Percentiles rank a stretch among this genome's conserved stretches.
Evolutionary conservation across 2,797 vertebrate species (phyloP).

Genomic region (Mergus octosetaceus): DNA sequence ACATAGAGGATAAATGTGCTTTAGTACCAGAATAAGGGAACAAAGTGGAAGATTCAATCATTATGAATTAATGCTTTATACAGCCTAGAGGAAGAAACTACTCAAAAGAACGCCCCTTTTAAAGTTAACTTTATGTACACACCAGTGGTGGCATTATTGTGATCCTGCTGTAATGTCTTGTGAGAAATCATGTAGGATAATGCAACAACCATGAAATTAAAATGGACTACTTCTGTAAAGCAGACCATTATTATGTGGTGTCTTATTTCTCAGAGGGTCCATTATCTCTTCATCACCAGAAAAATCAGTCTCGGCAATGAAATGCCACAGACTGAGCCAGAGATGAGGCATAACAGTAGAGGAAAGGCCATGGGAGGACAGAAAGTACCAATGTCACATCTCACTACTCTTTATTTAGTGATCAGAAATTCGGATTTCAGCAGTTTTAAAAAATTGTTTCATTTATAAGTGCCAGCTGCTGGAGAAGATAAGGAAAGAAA

Average conservation of each 20-base stretch:
- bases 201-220: constrained; percentile 66
- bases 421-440: neutral
- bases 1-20: neutral
- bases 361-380: constrained; percentile 29
- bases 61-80: constrained; percentile 31
- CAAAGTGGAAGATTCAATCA: neutral
- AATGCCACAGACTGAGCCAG: neutral
- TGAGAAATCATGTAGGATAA: constrained; percentile 53
- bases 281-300: constrained; percentile 65
- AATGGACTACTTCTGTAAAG: constrained; percentile 50
- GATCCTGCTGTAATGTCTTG: constrained; percentile 32
- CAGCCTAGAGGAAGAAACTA: neutral
- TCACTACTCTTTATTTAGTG: neutral
- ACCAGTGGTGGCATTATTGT: neutral
- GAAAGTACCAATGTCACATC: neutral
- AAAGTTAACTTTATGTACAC: neutral
- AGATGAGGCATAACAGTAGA: neutral
- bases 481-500: constrained; percentile 41
- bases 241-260: constrained; percentile 25
- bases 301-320: constrained; percentile 28
- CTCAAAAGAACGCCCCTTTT: neutral
- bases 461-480: constrained; percentile 31
- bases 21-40: neutral
- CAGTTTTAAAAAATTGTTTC: neutral
- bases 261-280: constrained; percentile 54